These are phyloP conservation scores for Hirtodrosophila histrioides DNA, from an alignment of 2,888 invertebrate species.

Conservation along the genomic window DNA sequence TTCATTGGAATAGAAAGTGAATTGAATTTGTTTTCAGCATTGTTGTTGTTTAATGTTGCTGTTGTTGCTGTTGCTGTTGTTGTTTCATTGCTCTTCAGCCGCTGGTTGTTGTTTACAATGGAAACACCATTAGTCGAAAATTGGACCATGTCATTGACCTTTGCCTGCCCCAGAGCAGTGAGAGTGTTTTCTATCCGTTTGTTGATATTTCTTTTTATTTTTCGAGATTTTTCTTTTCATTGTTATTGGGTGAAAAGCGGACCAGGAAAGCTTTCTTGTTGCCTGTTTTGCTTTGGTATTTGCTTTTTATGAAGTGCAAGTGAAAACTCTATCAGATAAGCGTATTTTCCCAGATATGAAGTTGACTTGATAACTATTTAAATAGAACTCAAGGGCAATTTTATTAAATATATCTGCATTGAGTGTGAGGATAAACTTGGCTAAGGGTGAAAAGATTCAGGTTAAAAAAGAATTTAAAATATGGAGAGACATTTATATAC, in stretches of 20 bases:
- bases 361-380: too few relatives aligned
- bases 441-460: too few relatives aligned
- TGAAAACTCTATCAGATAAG: slow-evolving; percentile 15
- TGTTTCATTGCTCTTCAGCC: slow-evolving; percentile 57
- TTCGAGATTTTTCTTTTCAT: slow-evolving; percentile 19
- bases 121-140: slow-evolving; percentile 64
- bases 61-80: slow-evolving; percentile 32
- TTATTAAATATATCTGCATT: too few relatives aligned
- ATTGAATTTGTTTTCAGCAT: slow-evolving; percentile 70
- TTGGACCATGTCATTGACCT: slow-evolving; percentile 82
- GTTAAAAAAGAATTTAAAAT: too few relatives aligned
- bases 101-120: slow-evolving; percentile 49
- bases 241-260: slow-evolving; percentile 32
- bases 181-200: slow-evolving; percentile 58
- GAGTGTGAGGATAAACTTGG: too few relatives aligned
- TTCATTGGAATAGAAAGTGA: slow-evolving; percentile 81
- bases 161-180: slow-evolving; percentile 68
- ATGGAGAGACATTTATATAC: too few relatives aligned
- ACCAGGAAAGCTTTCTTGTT: slow-evolving; percentile 36
- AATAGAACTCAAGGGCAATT: neutral
- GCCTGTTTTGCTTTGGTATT: slow-evolving; percentile 38
- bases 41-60: slow-evolving; percentile 33
- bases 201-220: slow-evolving; percentile 19
- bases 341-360: too few relatives aligned
- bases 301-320: slow-evolving; percentile 46